These are phyloP conservation scores for Pseudomyrmex flavicornis DNA, from an alignment of 1,140 invertebrate genomes.

Conservation along the genomic window DNA sequence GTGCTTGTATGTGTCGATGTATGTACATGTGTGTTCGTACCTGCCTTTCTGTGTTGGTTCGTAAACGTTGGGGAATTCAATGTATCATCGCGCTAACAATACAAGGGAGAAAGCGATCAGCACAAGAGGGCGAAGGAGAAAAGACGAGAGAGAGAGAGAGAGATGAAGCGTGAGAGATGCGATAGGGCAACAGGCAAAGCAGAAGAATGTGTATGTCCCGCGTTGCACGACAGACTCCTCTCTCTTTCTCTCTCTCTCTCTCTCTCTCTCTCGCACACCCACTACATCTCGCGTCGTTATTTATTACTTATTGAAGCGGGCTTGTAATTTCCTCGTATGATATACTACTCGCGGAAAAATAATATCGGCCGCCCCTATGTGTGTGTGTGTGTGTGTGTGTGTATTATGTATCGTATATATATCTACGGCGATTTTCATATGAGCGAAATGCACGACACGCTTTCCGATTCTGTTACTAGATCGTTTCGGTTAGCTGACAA, in stretches of 20 bases:
- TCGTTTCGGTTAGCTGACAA: neutral
- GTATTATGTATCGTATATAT: constrained; percentile 73
- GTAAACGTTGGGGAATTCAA: constrained; percentile 63
- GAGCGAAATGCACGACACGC: neutral
- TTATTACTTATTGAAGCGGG: constrained; percentile 81
- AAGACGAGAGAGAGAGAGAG: neutral
- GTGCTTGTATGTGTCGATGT: neutral
- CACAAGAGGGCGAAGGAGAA: constrained; percentile 15
- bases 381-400: too few species aligned
- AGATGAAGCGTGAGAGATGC: neutral
- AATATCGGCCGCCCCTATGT: constrained; percentile 75
- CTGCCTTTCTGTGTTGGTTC: constrained; percentile 50
- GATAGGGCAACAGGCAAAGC: constrained; percentile 29
- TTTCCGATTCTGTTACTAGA: constrained; percentile 6
- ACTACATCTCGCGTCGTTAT: constrained; percentile 72
- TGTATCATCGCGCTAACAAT: constrained; percentile 74
- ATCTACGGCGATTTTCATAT: constrained; percentile 32
- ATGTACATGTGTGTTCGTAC: constrained; percentile 31
- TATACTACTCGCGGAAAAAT: constrained; percentile 78
- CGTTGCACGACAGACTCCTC: constrained; percentile 43
- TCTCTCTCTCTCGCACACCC: neutral
- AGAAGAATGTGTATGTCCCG: constrained; percentile 42
- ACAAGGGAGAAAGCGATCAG: constrained; percentile 10
- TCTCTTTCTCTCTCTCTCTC: neutral
- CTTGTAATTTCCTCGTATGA: constrained; percentile 79